These are phyloP conservation scores for Onychostruthus taczanowskii DNA, from an alignment of 2,113 vertebrate genomes.

Conservation along the genomic window DNA sequence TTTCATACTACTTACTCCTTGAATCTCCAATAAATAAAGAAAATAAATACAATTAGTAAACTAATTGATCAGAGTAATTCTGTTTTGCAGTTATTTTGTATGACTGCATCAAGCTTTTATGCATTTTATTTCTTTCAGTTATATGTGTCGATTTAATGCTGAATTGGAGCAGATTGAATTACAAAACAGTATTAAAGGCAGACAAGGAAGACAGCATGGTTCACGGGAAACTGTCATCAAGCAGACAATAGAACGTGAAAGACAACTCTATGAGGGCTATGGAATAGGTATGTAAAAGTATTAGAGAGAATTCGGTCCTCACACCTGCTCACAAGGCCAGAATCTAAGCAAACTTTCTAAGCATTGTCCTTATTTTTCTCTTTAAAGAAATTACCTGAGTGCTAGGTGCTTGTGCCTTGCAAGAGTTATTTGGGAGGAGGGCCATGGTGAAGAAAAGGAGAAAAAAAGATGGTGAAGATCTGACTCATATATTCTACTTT, in stretches of 20 bases:
- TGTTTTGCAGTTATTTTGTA: not conserved
- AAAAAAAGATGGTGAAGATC: not conserved
- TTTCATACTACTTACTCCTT: not conserved
- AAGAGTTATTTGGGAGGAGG: not conserved
- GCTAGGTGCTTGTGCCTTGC: not conserved
- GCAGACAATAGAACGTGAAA: constrained; percentile 88
- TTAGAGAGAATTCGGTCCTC: not conserved
- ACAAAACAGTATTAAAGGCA: constrained; percentile 89
- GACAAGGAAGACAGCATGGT: constrained; percentile 86
- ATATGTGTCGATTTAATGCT: constrained; percentile 84
- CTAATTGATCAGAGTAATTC: not conserved
- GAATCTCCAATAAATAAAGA: not conserved
- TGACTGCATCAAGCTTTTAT: not conserved
- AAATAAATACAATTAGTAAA: not conserved
- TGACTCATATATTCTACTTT: not conserved
- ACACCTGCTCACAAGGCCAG: not conserved
- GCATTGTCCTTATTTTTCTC: not conserved
- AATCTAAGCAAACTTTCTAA: not conserved
- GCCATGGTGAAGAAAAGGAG: not conserved
- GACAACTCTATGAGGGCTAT: constrained; percentile 76
- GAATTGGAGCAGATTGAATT: constrained; percentile 95
- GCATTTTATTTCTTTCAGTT: constrained; percentile 73
- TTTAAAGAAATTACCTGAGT: not conserved
- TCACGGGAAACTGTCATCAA: constrained; percentile 87
- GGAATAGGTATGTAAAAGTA: constrained; percentile 82